phyloP scores from a whole-genome alignment of 2,797 vertebrate genomes.

The Labroides dimidiatus region DNA sequence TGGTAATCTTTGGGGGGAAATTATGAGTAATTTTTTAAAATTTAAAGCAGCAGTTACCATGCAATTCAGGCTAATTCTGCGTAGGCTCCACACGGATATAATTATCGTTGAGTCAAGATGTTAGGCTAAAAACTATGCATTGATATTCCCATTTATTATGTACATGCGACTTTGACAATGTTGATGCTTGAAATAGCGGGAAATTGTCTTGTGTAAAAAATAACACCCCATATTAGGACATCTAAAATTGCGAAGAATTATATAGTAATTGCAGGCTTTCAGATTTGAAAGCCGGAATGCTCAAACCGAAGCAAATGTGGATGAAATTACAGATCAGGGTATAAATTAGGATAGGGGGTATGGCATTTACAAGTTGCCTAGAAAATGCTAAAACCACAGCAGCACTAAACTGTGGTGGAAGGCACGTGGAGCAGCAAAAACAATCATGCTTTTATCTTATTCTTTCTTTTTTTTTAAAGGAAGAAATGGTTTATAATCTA shows the following conservation, averaged over 20 bases:
- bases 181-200: conserved; percentile 99
- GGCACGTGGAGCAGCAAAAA: conserved; percentile 66
- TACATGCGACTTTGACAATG: conserved; percentile 99
- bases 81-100: conserved; percentile 99
- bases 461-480: not conserved
- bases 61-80: conserved; percentile 99
- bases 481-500: not conserved
- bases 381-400: conserved; percentile 87
- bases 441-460: not conserved
- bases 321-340: conserved; percentile 99
- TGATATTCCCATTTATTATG: conserved; percentile 99
- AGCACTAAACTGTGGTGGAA: conserved; percentile 83
- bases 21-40: conserved; percentile 99
- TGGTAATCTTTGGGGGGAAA: conserved; percentile 99
- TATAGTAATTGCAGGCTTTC: conserved; percentile 99
- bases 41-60: conserved; percentile 99
- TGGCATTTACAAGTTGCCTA: conserved; percentile 98
- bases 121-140: conserved; percentile 99
- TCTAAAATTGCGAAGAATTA: conserved; percentile 99
- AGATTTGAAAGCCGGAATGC: conserved; percentile 99
- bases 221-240: conserved; percentile 99
- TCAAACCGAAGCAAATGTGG: conserved; percentile 99
- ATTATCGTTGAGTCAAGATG: conserved; percentile 99
- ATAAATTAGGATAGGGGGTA: conserved; percentile 98
- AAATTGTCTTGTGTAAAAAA: conserved; percentile 99